Conservation (phyloP, 1,140 invertebrate species). For the Procambarus virginalis region DNA sequence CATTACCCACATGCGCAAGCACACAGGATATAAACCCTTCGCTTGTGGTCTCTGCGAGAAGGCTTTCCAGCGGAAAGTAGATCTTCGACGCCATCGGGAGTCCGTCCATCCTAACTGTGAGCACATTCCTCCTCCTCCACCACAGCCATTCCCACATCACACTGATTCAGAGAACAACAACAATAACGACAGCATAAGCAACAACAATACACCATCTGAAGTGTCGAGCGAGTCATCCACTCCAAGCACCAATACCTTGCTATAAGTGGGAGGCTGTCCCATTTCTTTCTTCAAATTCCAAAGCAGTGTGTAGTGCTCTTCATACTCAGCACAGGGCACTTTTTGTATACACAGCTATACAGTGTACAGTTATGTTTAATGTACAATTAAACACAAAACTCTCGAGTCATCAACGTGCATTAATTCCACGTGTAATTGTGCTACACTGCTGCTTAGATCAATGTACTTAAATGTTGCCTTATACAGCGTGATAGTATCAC, state of each 20-base stretch:
- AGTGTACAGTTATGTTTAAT: not conserved
- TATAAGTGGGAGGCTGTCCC: not conserved
- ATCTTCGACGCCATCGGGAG: constrained; percentile 92
- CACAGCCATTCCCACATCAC: constrained; percentile 57
- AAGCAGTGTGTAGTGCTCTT: not conserved
- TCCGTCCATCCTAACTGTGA: constrained; percentile 83
- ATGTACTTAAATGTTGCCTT: not conserved
- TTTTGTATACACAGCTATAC: not conserved
- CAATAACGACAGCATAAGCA: constrained; percentile 27
- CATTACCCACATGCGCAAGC: constrained; percentile 97
- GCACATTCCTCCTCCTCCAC: constrained; percentile 67
- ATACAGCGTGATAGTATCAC: not conserved
- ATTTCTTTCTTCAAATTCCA: not conserved
- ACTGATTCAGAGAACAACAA: constrained; percentile 16
- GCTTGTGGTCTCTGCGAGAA: constrained; percentile 94
- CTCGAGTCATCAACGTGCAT: not conserved
- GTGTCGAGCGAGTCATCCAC: not conserved
- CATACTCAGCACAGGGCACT: not conserved
- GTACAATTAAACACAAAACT: not conserved
- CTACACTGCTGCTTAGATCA: not conserved
- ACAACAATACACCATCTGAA: not conserved
- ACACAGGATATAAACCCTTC: constrained; percentile 98
- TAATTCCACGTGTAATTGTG: not conserved
- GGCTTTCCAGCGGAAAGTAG: constrained; percentile 96
- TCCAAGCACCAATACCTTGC: not conserved